These are phyloP conservation scores for Trachelus iudaicus DNA, from an alignment of 2,888 invertebrate genomes.

Conservation along the genomic window DNA sequence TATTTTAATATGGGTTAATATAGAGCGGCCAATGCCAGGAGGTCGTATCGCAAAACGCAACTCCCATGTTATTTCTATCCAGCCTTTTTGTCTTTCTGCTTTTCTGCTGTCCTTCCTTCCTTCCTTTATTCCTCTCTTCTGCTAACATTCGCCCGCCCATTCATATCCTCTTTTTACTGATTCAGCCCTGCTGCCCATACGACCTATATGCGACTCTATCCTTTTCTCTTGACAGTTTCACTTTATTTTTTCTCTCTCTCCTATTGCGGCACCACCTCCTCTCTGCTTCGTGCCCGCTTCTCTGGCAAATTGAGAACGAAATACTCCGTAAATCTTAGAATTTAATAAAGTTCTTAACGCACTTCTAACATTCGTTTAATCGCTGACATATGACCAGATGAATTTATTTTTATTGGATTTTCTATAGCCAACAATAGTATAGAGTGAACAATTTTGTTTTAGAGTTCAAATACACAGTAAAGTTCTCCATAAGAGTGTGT, in stretches of 20 bases:
- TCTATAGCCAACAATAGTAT: neutral
- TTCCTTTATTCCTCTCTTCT: neutral
- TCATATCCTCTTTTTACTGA: neutral
- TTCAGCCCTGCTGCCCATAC: neutral
- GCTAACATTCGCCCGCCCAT: neutral
- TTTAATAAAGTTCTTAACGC: slow-evolving; percentile 22
- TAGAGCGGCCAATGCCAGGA: slow-evolving; percentile 8
- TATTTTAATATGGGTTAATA: slow-evolving; percentile 23
- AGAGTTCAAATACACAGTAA: neutral
- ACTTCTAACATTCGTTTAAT: neutral
- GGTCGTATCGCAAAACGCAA: neutral
- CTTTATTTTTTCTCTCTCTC: neutral
- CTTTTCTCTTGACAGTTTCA: neutral
- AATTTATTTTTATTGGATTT: neutral
- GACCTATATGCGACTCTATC: neutral
- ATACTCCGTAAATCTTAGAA: slow-evolving; percentile 15
- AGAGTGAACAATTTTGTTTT: neutral
- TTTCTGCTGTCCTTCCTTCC: neutral
- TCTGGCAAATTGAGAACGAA: slow-evolving; percentile 15
- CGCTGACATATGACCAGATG: neutral
- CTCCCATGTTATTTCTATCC: neutral
- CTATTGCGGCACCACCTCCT: neutral
- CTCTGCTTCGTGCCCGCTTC: neutral
- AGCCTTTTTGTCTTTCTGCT: neutral
- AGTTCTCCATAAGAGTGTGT: too few relatives aligned